Evolutionary conservation across 30 jellyfish, hydroid and myxozoan species (phyloP).

Genomic region (Aurelia coerulea): DNA sequence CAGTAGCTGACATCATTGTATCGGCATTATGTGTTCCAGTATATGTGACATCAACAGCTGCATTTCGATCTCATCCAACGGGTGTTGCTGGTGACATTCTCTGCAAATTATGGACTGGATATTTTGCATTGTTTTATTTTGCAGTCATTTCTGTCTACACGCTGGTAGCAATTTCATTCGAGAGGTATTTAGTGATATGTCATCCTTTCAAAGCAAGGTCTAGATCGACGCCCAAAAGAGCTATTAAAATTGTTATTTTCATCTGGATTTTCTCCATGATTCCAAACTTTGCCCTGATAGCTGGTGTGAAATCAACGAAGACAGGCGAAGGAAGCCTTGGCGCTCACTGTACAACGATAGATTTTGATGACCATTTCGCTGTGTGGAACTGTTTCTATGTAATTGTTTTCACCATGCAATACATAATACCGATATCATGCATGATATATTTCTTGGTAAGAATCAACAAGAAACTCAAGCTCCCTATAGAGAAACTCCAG

Average conservation of each 20-base stretch:
- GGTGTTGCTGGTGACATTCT: constrained; percentile 56
- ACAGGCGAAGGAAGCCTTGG: constrained; percentile 42
- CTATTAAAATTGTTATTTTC: constrained; percentile 13
- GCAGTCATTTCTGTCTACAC: constrained; percentile 50
- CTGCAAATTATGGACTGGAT: constrained; percentile 52
- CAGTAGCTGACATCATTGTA: constrained; percentile 48
- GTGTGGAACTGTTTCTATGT: constrained; percentile 3
- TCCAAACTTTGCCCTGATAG: constrained; percentile 33
- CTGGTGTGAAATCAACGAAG: constrained; percentile 24
- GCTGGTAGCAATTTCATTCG: constrained; percentile 43
- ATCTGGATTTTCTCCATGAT: constrained; percentile 29
- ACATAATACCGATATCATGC: constrained; percentile 33
- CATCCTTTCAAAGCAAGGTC: constrained; percentile 45
- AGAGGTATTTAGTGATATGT: constrained; percentile 54
- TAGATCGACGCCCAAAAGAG: constrained; percentile 26
- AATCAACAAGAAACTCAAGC: neutral
- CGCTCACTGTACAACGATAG: constrained; percentile 44
- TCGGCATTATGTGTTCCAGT: constrained; percentile 48
- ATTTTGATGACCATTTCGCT: neutral
- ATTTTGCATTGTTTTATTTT: constrained; percentile 28
- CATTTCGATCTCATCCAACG: constrained; percentile 22
- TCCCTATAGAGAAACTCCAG: neutral
- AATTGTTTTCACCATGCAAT: constrained; percentile 48
- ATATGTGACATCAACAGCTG: constrained; percentile 48
- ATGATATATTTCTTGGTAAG: constrained; percentile 41